Evolutionary conservation across 2,113 vertebrate genomes (phyloP), one percentile per base, ranked within the genome.

Genomic region (Entomyzon cyanotis): DNA sequence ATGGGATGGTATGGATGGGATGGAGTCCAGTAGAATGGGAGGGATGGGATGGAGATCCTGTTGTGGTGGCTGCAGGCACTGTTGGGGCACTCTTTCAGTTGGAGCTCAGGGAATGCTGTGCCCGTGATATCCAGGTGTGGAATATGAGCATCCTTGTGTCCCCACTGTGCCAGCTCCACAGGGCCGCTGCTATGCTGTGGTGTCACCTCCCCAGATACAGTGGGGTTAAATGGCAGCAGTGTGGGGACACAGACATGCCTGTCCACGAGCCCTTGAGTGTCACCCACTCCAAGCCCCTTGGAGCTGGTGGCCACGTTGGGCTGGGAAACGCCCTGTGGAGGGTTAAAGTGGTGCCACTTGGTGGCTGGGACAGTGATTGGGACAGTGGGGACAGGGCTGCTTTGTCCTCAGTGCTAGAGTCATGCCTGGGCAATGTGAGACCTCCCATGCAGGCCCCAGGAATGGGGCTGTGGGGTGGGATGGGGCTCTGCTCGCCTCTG

Each of bases 81-180:
- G 2, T 8, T 5, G 4, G 25, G 60, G 30, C 37, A 37, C 37
- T 37, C 37, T 31, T 44, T 24, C 60, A 7, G 1, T 2, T 24
- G 5, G 65, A 5, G 13, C 27, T 13, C 2, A 0, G 84, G 80
- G 11, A 47, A 21, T 0, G 7, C 49, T 1, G 55, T 2, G 30
- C 7, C 16, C 16, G 0, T 7, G 14, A 10, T 16, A 23, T 1
- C 64, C 2, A 3, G 11, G 9, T 15, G 22, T 7, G 4, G 22
- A 71, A 28, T 1, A 0, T 2, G 49, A 65, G 42, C 75, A n/a
- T 74, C 75, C 37, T 31, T 0, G 0, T 41, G 25, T 15, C 25
- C 39, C 47, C 30, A 3, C 44, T 0, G 0, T 30, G 74, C 41
- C 1, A 3, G 42, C 58, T 31, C 35, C 35, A 3, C 39, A 1